A percentile compares a stretch with the other conserved stretches of the same genome.
Evolutionary conservation across 2,797 vertebrate genomes (phyloP).

Genomic region (Rhadinocentrus ornatus): DNA sequence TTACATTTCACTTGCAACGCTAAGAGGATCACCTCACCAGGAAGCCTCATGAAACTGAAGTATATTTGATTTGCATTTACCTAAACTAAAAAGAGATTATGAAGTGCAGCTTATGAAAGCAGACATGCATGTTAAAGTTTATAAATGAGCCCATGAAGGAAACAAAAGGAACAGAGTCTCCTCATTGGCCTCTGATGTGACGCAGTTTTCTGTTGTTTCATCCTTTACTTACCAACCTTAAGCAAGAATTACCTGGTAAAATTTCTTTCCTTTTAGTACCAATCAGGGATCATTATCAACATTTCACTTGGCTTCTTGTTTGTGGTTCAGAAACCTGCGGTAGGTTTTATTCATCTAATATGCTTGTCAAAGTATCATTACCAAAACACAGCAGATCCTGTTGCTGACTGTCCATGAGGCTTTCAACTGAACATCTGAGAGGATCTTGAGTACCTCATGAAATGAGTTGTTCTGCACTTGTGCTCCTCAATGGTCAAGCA

Average conservation of each 20-base stretch:
- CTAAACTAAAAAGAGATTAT: constrained; percentile 1
- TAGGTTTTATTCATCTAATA: neutral
- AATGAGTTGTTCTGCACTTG: constrained; percentile 10
- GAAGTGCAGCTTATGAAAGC: neutral
- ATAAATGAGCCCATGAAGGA: constrained; percentile 46
- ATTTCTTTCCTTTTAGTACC: neutral
- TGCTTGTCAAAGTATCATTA: neutral
- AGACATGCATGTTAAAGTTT: constrained; percentile 1
- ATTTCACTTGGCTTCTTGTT: neutral
- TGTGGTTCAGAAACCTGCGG: neutral
- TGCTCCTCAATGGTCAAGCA: constrained; percentile 29
- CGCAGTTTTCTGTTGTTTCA: neutral
- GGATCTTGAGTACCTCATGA: constrained; percentile 20
- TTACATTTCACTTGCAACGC: constrained; percentile 18
- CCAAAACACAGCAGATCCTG: neutral
- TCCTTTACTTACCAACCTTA: neutral
- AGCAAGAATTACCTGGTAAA: neutral
- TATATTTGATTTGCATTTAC: constrained; percentile 18
- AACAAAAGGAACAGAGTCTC: constrained; percentile 38
- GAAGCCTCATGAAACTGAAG: constrained; percentile 36
- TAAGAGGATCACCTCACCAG: constrained; percentile 39
- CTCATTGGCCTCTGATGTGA: neutral
- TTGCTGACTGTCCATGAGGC: constrained; percentile 53
- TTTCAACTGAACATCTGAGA: constrained; percentile 23
- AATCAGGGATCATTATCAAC: neutral